phyloP scores from a whole-genome alignment of 2,888 invertebrate species.

The Lamellibrachia columna region DNA sequence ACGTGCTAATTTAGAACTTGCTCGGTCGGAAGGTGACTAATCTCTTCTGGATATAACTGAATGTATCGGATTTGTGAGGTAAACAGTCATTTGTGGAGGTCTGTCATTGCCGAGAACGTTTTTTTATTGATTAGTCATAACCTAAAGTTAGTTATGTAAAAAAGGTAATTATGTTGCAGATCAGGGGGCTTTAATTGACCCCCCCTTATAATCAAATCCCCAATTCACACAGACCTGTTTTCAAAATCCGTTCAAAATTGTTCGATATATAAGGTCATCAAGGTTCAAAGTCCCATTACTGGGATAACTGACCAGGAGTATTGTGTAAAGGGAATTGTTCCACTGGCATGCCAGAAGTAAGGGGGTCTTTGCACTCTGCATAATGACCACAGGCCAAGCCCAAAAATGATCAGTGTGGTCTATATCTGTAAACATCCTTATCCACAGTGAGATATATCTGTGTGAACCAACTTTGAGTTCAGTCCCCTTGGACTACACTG shows the following conservation, averaged over 20 bases:
- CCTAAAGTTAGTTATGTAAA: not conserved
- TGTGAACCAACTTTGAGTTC: not conserved
- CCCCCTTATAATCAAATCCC: not conserved
- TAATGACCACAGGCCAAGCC: not conserved
- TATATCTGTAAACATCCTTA: conserved; percentile 5
- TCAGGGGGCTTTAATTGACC: not conserved
- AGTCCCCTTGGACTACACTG: not conserved
- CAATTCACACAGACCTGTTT: not conserved
- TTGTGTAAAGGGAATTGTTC: not conserved
- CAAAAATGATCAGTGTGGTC: not conserved
- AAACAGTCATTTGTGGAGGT: not conserved
- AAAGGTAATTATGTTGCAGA: not conserved
- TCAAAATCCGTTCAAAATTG: not conserved
- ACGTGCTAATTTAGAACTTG: not conserved
- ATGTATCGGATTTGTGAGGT: not conserved
- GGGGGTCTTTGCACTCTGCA: not conserved
- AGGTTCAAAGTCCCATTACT: not conserved
- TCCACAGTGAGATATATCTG: not conserved
- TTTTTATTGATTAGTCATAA: not conserved
- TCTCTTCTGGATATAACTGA: not conserved
- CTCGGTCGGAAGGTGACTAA: not conserved
- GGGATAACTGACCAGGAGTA: not conserved
- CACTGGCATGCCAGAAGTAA: too few relatives aligned
- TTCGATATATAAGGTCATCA: not conserved
- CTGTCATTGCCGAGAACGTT: not conserved